These are phyloP conservation scores for Orius insidiosus DNA, from an alignment of 1,140 invertebrate species.

Conservation along the genomic window DNA sequence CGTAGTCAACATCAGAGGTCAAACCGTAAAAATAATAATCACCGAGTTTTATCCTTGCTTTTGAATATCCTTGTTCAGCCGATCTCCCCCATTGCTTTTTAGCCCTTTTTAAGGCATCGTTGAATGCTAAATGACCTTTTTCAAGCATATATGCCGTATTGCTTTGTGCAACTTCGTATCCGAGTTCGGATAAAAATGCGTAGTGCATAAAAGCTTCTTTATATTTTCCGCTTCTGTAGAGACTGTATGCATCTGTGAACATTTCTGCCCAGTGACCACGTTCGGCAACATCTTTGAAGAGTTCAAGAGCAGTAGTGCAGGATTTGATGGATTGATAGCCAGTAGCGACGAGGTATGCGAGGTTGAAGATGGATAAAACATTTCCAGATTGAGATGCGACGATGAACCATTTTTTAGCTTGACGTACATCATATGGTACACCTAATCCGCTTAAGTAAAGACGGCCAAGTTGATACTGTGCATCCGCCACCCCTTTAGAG, in stretches of 20 bases:
- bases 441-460: slow-evolving; percentile 95
- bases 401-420: slow-evolving; percentile 92
- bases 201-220: slow-evolving; percentile 82
- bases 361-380: slow-evolving; percentile 86
- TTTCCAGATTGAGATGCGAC: slow-evolving; percentile 92
- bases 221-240: slow-evolving; percentile 62
- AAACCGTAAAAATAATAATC: slow-evolving; percentile 96
- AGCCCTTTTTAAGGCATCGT: slow-evolving; percentile 29
- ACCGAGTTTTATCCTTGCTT: slow-evolving; percentile 82
- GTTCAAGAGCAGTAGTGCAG: slow-evolving; percentile 78
- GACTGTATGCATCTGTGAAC: slow-evolving; percentile 74
- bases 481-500: slow-evolving; percentile 90
- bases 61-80: slow-evolving; percentile 73
- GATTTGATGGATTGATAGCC: slow-evolving; percentile 84
- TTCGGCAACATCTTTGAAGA: slow-evolving; percentile 94
- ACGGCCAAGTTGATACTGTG: slow-evolving; percentile 88
- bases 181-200: slow-evolving; percentile 78
- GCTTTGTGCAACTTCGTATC: slow-evolving; percentile 93
- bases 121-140: slow-evolving; percentile 33
- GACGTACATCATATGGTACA: slow-evolving; percentile 75
- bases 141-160: slow-evolving; percentile 93
- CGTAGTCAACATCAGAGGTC: slow-evolving; percentile 76
- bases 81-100: slow-evolving; percentile 77
- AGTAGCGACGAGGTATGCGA: slow-evolving; percentile 95
- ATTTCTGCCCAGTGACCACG: slow-evolving; percentile 79